These are phyloP conservation scores for Pedionomus torquatus DNA, from an alignment of 2,113 vertebrate species.

Conservation along the genomic window DNA sequence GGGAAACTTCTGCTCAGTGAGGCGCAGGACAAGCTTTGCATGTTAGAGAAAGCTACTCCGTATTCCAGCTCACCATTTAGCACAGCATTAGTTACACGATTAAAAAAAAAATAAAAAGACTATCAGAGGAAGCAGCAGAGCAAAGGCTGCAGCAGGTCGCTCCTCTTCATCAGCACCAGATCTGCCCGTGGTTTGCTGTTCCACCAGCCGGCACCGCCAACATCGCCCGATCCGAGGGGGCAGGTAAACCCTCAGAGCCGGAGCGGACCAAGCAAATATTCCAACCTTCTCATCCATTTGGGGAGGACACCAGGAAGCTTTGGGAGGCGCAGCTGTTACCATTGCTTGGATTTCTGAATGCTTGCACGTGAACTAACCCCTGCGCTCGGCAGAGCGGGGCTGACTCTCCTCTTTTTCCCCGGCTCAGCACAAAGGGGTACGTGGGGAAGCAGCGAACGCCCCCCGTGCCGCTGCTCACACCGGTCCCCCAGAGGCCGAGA, in stretches of 20 bases:
- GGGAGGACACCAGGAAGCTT: neutral
- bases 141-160: neutral
- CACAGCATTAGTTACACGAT: neutral
- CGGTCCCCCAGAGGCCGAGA: neutral
- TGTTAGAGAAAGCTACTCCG: neutral
- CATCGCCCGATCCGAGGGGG: neutral
- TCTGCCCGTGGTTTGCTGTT: neutral
- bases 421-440: neutral
- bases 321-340: neutral
- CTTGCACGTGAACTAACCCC: neutral
- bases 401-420: neutral
- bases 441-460: rapidly evolving
- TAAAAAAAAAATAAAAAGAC: neutral
- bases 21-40: neutral
- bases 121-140: neutral
- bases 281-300: neutral
- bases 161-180: neutral
- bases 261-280: neutral
- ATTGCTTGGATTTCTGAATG: neutral
- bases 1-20: neutral
- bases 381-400: neutral
- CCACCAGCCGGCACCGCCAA: neutral
- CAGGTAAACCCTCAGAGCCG: neutral
- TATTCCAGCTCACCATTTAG: neutral
- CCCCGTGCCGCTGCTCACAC: neutral